Conservation (phyloP, 2,888 invertebrate genomes). For the Bibio marci region DNA sequence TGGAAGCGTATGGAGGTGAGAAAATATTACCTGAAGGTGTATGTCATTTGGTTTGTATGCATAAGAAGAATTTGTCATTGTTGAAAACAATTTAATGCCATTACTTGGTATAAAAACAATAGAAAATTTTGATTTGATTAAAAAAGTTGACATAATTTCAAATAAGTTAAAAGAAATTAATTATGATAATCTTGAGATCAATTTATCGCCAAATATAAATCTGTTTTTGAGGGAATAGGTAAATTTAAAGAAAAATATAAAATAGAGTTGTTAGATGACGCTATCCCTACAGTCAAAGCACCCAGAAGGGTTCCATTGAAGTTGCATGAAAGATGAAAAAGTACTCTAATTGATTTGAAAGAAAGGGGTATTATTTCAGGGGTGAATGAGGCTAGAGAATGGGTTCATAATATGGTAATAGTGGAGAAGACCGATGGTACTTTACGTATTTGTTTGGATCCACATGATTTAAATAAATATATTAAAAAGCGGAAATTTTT, state of each 20-base stretch:
- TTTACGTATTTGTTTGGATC: slow-evolving; percentile 15
- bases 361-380: neutral
- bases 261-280: slow-evolving; percentile 8
- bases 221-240: slow-evolving; percentile 13
- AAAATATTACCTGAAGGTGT: neutral
- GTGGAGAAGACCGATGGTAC: slow-evolving; percentile 9
- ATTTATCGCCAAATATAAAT: no score
- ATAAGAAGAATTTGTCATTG: neutral
- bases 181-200: slow-evolving; percentile 8
- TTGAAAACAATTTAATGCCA: neutral
- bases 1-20: neutral
- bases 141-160: neutral
- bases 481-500: slow-evolving; percentile 11
- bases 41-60: neutral
- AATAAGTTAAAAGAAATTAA: neutral
- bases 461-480: slow-evolving; percentile 13
- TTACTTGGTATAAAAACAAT: neutral
- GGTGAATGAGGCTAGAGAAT: neutral
- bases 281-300: slow-evolving; percentile 8
- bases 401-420: neutral
- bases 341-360: neutral
- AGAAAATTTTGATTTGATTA: neutral
- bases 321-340: slow-evolving; percentile 7
- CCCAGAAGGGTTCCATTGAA: slow-evolving; percentile 11
- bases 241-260: slow-evolving; percentile 9